A percentile compares a stretch with the other conserved stretches of the same genome.
These are phyloP conservation scores for Thereva unica DNA, from an alignment of 2,888 invertebrate genomes.

Conservation along the genomic window DNA sequence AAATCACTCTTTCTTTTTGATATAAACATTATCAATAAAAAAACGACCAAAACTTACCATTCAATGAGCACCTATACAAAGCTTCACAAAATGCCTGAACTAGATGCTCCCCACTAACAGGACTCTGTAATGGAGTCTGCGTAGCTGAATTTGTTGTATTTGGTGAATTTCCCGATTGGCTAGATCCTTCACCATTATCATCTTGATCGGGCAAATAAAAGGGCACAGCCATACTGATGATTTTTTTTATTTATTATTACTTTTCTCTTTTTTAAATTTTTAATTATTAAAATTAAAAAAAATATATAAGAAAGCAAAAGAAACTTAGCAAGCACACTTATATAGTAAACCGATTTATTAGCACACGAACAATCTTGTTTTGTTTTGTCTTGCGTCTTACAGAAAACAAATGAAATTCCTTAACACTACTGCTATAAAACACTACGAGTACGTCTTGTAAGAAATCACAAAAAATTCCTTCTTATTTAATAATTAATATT, in stretches of 20 bases:
- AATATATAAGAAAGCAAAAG: background rate
- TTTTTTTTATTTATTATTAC: background rate
- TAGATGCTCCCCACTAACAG: conserved; percentile 53
- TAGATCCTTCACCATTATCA: conserved; percentile 51
- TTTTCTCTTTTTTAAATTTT: conserved; percentile 6
- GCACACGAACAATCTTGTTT: too few relatives aligned
- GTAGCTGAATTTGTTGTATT: conserved; percentile 51
- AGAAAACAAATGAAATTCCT: too few relatives aligned
- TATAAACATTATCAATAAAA: conserved; percentile 10
- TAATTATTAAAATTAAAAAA: conserved; percentile 5
- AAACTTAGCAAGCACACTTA: background rate
- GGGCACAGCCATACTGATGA: conserved; percentile 56
- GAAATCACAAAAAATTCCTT: too few relatives aligned
- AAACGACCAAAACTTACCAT: conserved; percentile 48
- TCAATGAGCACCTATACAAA: conserved; percentile 51
- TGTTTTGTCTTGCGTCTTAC: too few relatives aligned
- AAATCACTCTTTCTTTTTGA: too few relatives aligned
- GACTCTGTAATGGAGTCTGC: conserved; percentile 48
- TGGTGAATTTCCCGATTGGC: conserved; percentile 52
- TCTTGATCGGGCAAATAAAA: conserved; percentile 57
- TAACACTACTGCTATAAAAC: too few relatives aligned
- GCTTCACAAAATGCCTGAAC: conserved; percentile 56
- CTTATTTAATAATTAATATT: too few relatives aligned
- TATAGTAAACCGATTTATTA: background rate
- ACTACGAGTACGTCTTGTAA: too few relatives aligned